Conservation (phyloP, 2,113 vertebrate genomes). For the Peromyscus californicus region DNA sequence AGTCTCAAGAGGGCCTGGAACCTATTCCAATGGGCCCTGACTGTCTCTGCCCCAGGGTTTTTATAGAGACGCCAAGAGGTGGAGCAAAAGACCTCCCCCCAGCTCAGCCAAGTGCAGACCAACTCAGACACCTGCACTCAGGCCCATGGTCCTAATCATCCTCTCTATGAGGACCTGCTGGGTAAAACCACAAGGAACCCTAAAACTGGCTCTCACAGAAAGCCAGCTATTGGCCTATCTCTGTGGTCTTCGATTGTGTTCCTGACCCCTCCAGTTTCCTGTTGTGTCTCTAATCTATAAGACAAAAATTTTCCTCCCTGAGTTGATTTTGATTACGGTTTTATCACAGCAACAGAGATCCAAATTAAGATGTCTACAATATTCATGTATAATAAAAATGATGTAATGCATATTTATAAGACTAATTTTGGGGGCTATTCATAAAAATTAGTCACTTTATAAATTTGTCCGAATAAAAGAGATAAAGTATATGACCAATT, state of each 20-base stretch:
- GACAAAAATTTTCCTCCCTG: neutral
- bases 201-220: neutral
- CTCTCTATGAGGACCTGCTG: no score
- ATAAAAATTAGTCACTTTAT: neutral
- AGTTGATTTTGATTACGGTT: neutral
- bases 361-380: neutral
- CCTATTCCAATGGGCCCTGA: no score
- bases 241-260: neutral
- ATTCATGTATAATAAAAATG: neutral
- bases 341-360: neutral
- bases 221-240: neutral
- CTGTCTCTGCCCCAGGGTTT: no score
- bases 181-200: no score
- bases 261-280: neutral
- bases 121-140: no score
- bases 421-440: neutral
- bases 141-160: no score
- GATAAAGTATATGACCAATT: neutral
- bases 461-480: neutral
- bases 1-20: no score
- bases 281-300: neutral
- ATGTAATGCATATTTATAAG: neutral
- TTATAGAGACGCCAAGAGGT: no score
- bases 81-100: no score
- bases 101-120: no score